These are phyloP conservation scores for Drosophila leonis DNA, from an alignment of 2,888 invertebrate species.

Conservation along the genomic window DNA sequence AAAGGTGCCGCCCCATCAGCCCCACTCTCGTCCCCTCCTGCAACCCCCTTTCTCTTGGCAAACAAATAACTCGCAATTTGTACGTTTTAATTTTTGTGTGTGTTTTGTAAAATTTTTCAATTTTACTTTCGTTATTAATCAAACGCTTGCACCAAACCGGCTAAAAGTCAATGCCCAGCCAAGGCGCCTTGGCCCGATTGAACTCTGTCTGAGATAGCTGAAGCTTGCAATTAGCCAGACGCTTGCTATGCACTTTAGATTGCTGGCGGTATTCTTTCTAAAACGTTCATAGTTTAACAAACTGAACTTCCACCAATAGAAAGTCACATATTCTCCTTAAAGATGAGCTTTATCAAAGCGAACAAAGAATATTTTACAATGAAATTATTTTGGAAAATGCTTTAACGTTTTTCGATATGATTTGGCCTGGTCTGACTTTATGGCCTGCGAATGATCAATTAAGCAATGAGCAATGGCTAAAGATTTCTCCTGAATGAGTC, in stretches of 20 bases:
- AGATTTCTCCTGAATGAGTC: too few relatives aligned
- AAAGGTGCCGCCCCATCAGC: slow-evolving; percentile 43
- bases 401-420: too few relatives aligned
- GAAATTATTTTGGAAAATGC: too few relatives aligned
- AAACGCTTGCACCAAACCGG: slow-evolving; percentile 40
- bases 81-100: slow-evolving; percentile 82
- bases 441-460: too few relatives aligned
- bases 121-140: slow-evolving; percentile 83
- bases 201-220: slow-evolving; percentile 13
- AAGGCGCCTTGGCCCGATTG: slow-evolving; percentile 5
- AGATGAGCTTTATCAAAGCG: too few relatives aligned
- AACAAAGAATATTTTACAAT: too few relatives aligned
- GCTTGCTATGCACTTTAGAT: not conserved
- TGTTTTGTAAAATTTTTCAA: slow-evolving; percentile 75
- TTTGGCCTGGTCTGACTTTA: too few relatives aligned
- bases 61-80: slow-evolving; percentile 84
- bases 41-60: slow-evolving; percentile 22
- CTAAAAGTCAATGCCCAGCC: slow-evolving; percentile 28
- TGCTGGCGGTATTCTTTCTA: not conserved
- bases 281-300: not conserved
- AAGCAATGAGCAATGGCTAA: too few relatives aligned
- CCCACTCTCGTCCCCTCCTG: not conserved
- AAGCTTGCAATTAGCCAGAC: slow-evolving; percentile 3
- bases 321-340: not conserved
- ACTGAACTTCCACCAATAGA: not conserved